A percentile compares a stretch with the other conserved stretches of the same genome.
phyloP scores from a whole-genome alignment of 2,888 invertebrate species.

The Desoria tigrina region DNA sequence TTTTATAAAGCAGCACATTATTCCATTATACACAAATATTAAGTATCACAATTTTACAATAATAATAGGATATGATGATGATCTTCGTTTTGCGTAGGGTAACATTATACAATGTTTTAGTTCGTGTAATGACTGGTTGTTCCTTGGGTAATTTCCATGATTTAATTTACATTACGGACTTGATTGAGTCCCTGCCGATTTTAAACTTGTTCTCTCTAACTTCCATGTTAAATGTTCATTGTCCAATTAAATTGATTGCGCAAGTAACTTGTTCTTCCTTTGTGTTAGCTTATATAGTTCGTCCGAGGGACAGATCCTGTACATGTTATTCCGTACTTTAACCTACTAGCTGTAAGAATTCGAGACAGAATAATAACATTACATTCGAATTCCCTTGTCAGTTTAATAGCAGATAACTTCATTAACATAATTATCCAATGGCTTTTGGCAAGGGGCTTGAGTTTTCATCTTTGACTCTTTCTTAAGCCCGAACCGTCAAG shows the following conservation, averaged over 20 bases:
- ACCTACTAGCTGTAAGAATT: too few relatives aligned
- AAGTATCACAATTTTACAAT: too few relatives aligned
- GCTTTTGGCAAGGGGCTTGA: background rate
- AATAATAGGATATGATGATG: too few relatives aligned
- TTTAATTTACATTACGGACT: constrained; percentile 1
- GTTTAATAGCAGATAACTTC: constrained; percentile 7
- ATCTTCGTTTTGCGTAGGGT: too few relatives aligned
- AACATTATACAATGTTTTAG: too few relatives aligned
- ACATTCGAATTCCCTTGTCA: constrained; percentile 4
- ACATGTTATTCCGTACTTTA: too few relatives aligned
- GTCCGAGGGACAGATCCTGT: too few relatives aligned
- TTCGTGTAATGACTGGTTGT: constrained; percentile 9
- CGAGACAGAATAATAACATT: too few relatives aligned
- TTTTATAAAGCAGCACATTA: too few relatives aligned
- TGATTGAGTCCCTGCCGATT: background rate
- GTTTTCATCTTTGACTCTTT: background rate
- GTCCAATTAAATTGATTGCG: constrained; percentile 4
- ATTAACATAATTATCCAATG: constrained; percentile 3
- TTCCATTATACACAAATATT: too few relatives aligned
- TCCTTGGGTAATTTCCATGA: background rate
- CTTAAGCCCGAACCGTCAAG: background rate
- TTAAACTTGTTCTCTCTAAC: background rate
- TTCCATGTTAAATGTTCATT: constrained; percentile 3
- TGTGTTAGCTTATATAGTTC: too few relatives aligned
- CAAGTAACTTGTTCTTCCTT: constrained; percentile 1